Evolutionary conservation across 2,888 invertebrate species (phyloP), one percentile per base, ranked within the genome.

Genomic region (Lagria hirta): DNA sequence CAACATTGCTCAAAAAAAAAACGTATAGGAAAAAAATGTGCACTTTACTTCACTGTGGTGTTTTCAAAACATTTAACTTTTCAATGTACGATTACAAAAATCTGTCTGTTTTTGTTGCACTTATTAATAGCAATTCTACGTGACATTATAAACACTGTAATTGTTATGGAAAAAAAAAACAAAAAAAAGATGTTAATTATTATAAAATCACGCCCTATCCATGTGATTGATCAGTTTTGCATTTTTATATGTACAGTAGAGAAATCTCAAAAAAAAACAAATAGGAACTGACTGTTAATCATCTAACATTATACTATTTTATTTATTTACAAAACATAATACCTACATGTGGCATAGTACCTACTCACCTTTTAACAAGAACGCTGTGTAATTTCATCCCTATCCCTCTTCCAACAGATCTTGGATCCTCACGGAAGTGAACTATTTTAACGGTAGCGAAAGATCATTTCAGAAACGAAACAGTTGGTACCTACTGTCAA

Each of bases 211-310:
- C 43, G 26, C 29, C 35, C 28, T 37, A 36, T 21, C 32, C 30
- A 23, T 44, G 44, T 44, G 44, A 44, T 44, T 38, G 22, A 48
- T 43, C 43, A 38, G 48, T 48, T 48, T 48, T 48, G 38, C 48
- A 48, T 48, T 48, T 48, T 48, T 48, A 48, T 48, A 48, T 48
- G 38, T 48, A 38, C 45, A n/a, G 30, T 48, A 47, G 42, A 16
- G 8, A 23, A 26, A 14, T 5, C 20, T n/a, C 20, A 18, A 23
- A 26, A 35, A 12, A 35, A 3, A 27, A 22, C 37, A 44, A n/a
- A n/a, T n/a, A n/a, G n/a, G n/a, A n/a, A n/a, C n/a, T n/a, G n/a
- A n/a, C n/a, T n/a, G n/a, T n/a, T n/a, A n/a, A n/a, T n/a, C n/a
- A n/a, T n/a, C n/a, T n/a, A n/a, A n/a, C n/a, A n/a, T n/a, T n/a